These are phyloP conservation scores for Entomobrya multifasciata DNA, from an alignment of 2,888 invertebrate genomes.

Conservation along the genomic window DNA sequence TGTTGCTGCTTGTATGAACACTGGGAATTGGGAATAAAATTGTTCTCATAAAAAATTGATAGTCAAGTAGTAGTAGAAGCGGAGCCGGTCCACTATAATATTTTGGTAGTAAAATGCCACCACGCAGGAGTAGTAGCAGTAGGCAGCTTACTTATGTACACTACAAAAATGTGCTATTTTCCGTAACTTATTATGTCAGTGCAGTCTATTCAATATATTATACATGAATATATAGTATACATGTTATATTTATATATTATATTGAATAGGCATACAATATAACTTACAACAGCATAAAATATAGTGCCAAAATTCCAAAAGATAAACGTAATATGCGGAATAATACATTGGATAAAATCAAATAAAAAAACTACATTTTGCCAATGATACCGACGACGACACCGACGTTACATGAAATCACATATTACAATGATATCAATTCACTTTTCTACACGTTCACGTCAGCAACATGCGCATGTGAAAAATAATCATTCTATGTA, in stretches of 20 bases:
- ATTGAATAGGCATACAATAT: background rate
- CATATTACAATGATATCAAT: conserved; percentile 1
- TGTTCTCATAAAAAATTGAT: conserved; percentile 32
- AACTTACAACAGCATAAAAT: too few species aligned
- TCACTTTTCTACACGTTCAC: background rate
- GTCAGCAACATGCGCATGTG: background rate
- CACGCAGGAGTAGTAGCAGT: too few species aligned
- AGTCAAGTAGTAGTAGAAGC: background rate
- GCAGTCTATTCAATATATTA: too few species aligned
- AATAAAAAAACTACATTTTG: background rate
- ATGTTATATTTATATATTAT: too few species aligned
- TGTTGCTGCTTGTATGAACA: too few species aligned
- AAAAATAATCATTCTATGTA: background rate
- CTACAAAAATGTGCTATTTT: too few species aligned
- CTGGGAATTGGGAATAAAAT: background rate
- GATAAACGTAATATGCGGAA: background rate
- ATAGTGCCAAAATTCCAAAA: conserved; percentile 15
- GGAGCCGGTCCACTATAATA: too few species aligned
- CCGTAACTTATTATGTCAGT: too few species aligned
- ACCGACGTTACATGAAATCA: conserved; percentile 27
- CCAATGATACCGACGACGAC: background rate
- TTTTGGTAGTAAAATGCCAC: background rate
- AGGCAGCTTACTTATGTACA: too few species aligned
- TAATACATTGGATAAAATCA: background rate
- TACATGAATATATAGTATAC: too few species aligned